Evolutionary conservation across 1,140 invertebrate genomes (phyloP), one percentile per base, ranked within the genome.

Genomic region (Eumaeus atala): DNA sequence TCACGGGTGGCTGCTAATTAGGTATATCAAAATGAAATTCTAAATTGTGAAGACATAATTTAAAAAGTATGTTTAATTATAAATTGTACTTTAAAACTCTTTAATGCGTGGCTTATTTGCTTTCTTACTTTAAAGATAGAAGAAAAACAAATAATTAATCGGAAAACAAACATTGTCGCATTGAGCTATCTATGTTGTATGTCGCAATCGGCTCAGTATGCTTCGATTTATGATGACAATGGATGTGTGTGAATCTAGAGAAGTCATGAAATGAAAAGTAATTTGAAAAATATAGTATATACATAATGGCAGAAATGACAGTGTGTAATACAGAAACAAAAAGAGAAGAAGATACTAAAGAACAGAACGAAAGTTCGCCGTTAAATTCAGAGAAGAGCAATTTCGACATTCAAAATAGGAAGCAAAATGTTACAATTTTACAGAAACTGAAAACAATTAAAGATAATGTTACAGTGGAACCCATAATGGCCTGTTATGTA

Each of bases 381-480:
- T 64, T 83, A 8, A 76, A 79, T 65, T 18, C 56, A 9, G 54
- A 64, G 21, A 18, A 58, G 11, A 53, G 21, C 48, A 56, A 34
- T 34, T 33, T n/a, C 52, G 51, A 70, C 9, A 56, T 48, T n/a
- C 66, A 62, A 66, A 59, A 61, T 51, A 62, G 53, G 10, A 58
- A 57, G 55, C 66, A 62, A 40, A 72, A 70, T 47, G 52, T 71
- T 61, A 76, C 84, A 10, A 83, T 90, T 68, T 72, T 69, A 33
- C 87, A 91, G 65, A 90, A 87, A 66, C 64, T 90, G 33, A 87
- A 78, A 59, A 72, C 89, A 44, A 84, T 92, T 33, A 87, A 85
- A 56, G 79, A 88, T 18, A 93, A 94, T 70, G 91, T 93, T 38
- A 95, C 94, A 1, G 93, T 95, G 4, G 94, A 95, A 71, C 93